A percentile compares a stretch with the other conserved stretches of the same genome.
Evolutionary conservation across 2,113 vertebrate species (phyloP).

Genomic region (Notothenia coriiceps): DNA sequence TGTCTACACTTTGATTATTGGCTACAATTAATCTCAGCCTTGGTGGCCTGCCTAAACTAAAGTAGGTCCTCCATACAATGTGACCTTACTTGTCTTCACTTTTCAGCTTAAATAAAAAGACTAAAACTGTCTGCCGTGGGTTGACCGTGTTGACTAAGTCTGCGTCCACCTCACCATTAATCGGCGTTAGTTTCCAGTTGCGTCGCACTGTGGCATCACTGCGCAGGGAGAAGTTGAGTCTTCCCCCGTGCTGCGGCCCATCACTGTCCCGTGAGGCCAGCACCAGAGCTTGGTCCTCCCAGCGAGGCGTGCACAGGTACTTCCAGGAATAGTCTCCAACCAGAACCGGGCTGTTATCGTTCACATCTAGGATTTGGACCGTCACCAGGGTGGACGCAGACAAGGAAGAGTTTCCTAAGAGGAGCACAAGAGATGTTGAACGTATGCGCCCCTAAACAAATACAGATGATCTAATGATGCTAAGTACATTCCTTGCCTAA

Average conservation of each 20-base stretch:
- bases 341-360: constrained; percentile 85
- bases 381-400: constrained; percentile 84
- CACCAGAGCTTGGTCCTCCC: constrained; percentile 86
- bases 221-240: constrained; percentile 86
- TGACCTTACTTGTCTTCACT: not conserved
- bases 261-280: constrained; percentile 83
- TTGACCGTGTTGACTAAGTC: not conserved
- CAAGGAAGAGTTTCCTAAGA: constrained; percentile 82
- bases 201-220: constrained; percentile 82
- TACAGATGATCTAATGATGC: not conserved
- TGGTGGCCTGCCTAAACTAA: not conserved
- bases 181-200: constrained; percentile 87
- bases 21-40: not conserved
- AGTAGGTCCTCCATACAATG: not conserved
- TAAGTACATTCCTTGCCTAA: not conserved
- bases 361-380: constrained; percentile 87
- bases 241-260: constrained; percentile 75
- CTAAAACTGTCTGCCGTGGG: not conserved
- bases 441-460: not conserved
- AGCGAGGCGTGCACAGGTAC: constrained; percentile 88
- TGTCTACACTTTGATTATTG: not conserved
- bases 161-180: constrained; percentile 82
- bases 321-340: constrained; percentile 87
- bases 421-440: constrained; percentile 5
- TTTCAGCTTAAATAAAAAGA: not conserved